Percentiles rank a stretch among this genome's conserved stretches.
phyloP scores from a whole-genome alignment of 2,888 invertebrate species.

The Nymphalis polychloros region DNA sequence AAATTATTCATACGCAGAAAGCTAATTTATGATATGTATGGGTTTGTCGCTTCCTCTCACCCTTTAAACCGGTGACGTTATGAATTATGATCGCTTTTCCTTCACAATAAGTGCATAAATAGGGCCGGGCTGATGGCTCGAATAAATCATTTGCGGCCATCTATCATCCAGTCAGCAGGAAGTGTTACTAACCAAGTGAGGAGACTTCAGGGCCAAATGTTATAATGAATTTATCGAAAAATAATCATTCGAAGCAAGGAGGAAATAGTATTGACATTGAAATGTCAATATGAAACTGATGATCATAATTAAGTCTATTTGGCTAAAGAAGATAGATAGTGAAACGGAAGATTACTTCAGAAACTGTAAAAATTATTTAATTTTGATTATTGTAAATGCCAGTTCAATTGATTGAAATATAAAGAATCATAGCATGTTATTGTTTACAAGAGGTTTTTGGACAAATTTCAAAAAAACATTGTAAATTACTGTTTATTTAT shows the following conservation, averaged over 20 bases:
- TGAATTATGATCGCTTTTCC: constrained; percentile 78
- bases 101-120: constrained; percentile 79
- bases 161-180: constrained; percentile 54
- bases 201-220: constrained; percentile 23
- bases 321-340: no score
- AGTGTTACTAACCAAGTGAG: constrained; percentile 44
- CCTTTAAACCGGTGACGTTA: constrained; percentile 49
- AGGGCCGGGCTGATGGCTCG: constrained; percentile 59
- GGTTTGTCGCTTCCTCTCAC: constrained; percentile 40
- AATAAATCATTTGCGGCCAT: constrained; percentile 62
- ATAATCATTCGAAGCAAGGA: background rate
- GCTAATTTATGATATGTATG: background rate
- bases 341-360: no score
- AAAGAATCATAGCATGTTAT: no score
- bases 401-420: no score
- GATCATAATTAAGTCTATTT: no score
- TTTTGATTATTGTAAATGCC: no score
- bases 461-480: no score
- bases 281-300: background rate
- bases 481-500: no score
- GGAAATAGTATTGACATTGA: background rate
- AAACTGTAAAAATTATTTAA: no score
- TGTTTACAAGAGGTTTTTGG: no score
- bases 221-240: constrained; percentile 17
- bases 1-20: background rate